Evolutionary conservation across 2,113 vertebrate species (phyloP), one percentile per base, ranked within the genome.

Genomic region (Cyprinodon brontotheroides): DNA sequence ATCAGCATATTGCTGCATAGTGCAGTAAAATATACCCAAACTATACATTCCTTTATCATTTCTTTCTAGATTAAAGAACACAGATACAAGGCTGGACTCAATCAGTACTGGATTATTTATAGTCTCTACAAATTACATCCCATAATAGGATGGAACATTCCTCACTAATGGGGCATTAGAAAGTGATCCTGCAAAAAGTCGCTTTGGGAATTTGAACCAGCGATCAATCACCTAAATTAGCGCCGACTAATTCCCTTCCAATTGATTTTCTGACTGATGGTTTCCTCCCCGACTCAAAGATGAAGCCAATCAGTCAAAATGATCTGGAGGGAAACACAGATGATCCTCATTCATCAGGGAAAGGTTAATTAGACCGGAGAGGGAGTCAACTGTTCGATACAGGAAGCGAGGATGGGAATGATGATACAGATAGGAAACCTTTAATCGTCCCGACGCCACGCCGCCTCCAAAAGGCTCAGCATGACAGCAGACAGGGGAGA

Each of bases 341-440:
- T 29, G 59, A 59, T 1, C 6, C 60, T 78, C 50, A 3, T 79
- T 81, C 41, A 75, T 81, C 57, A 78, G 68, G 29, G 8, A 61
- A 3, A 17, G 65, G 70, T 5, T 73, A 22, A 81, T 80, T 59
- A 79, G 57, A 75, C 20, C 22, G 62, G 61, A 77, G 69, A 41
- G 53, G 68, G 66, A 14, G 48, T 70, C 43, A 43, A 43, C 38
- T 8, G 61, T 22, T 70, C 72, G 50, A 39, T 70, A 65, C 36
- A 43, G 64, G 14, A 68, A 4, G 7, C 41, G 71, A 66, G 61
- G 20, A 75, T 79, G 17, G 78, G 8, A 62, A 15, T 59, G 67
- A 82, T 40, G 74, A 79, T 40, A n/a, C 50, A 0, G 14, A 57
- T 20, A 57, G 50, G 20, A n/a, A 10, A n/a, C 50, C 50, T 10